These are phyloP conservation scores for Tenthredo amoena DNA, from an alignment of 2,888 invertebrate genomes.

Conservation along the genomic window DNA sequence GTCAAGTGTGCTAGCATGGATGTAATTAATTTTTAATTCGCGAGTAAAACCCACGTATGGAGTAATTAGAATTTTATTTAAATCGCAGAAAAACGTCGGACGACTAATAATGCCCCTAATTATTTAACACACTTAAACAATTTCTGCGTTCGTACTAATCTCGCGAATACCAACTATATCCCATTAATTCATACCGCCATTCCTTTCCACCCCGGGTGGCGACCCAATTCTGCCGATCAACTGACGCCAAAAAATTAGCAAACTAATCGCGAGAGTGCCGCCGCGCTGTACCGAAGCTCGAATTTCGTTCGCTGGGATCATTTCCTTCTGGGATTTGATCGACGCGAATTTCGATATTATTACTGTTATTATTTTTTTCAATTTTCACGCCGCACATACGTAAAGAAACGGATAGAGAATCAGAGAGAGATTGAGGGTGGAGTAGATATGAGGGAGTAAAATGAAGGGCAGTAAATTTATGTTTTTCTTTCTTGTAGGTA, in stretches of 20 bases:
- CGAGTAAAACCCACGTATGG: background rate
- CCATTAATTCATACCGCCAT: background rate
- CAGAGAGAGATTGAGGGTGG: background rate
- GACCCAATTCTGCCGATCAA: constrained; percentile 43
- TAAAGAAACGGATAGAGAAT: background rate
- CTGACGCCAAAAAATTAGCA: constrained; percentile 27
- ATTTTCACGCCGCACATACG: background rate
- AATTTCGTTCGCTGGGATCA: background rate
- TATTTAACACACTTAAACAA: background rate
- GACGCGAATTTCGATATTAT: background rate
- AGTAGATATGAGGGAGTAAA: constrained; percentile 47
- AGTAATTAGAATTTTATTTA: background rate
- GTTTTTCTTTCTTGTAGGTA: background rate
- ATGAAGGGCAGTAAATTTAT: constrained; percentile 27
- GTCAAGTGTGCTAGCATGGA: background rate
- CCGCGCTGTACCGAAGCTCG: background rate
- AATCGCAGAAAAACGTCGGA: background rate
- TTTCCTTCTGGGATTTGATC: background rate
- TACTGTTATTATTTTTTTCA: background rate
- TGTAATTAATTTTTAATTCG: background rate
- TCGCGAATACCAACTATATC: background rate
- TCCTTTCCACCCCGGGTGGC: background rate
- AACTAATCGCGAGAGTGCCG: constrained; percentile 44
- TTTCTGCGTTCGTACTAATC: background rate
- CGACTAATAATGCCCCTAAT: background rate